phyloP scores from a whole-genome alignment of 2,888 invertebrate genomes.

The Agapostemon virescens region DNA sequence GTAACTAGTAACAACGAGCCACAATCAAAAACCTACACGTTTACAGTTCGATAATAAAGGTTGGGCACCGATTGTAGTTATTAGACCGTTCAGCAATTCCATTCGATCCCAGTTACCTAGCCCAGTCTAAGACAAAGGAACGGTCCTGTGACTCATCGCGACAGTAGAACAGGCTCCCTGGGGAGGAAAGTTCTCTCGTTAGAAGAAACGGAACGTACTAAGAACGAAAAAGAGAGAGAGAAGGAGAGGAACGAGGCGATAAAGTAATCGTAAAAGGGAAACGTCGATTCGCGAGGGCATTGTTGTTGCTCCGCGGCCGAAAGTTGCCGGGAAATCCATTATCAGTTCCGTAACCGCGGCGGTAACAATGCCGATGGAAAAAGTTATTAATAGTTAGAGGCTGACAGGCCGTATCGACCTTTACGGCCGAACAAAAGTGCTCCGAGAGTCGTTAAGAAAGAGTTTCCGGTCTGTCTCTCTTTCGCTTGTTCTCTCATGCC shows the following conservation, averaged over 20 bases:
- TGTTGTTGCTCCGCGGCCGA: neutral
- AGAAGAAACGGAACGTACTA: neutral
- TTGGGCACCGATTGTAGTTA: neutral
- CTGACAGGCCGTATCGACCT: slow-evolving; percentile 55
- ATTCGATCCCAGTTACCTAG: neutral
- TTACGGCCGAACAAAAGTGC: slow-evolving; percentile 51
- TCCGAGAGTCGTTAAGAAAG: slow-evolving; percentile 48
- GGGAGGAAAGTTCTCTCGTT: neutral
- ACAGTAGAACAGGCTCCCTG: neutral
- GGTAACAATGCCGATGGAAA: slow-evolving; percentile 53
- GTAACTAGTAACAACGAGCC: neutral
- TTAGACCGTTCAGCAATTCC: neutral
- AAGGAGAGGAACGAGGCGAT: neutral
- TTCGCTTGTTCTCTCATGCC: neutral
- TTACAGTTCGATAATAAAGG: neutral
- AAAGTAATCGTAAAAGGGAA: slow-evolving; percentile 21
- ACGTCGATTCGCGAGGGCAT: slow-evolving; percentile 16
- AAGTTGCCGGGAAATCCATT: slow-evolving; percentile 47
- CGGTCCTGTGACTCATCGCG: slow-evolving; percentile 1
- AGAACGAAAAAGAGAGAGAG: neutral
- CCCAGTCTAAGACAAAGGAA: neutral
- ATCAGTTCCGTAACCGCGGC: slow-evolving; percentile 31
- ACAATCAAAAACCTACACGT: too few species aligned
- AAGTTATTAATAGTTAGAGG: slow-evolving; percentile 58
- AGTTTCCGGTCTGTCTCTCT: slow-evolving; percentile 46